Base-by-base conservation (phyloP, 2,888 invertebrate genomes). In the Muschampia plurimacula region DNA sequence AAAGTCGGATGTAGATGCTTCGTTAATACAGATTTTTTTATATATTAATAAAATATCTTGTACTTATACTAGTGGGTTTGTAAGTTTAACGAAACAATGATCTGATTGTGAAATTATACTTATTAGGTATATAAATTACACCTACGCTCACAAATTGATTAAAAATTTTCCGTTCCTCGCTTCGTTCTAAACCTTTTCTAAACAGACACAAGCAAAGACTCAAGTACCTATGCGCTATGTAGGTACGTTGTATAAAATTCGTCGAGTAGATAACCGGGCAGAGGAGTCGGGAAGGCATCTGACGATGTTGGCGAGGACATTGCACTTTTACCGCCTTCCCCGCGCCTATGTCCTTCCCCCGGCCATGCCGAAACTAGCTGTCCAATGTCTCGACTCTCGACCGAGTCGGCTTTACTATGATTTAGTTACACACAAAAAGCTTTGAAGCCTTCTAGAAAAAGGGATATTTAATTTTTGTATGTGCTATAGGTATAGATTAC, bases 281-380 rank as follows among this genome's bases (percentile, higher is more conserved):
- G 84, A 80, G 80, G 84, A 79, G 77, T 77, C 85, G 87, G 81
- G 85, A 86, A 87, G 89, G 88, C 92, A 92, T 91, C 89, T 86
- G 84, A 72, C 89, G 85, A 89, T 89, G 92, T 91, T 92, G 52
- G 84, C 91, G 93, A 94, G 93, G 93, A 22, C 22, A 92, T 94
- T 94, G 93, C 93, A 94, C 93, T 94, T 92, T 87, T 87, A 82
- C 79, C 83, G 71, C 84, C 82, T 77, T 83, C 79, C 81, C 82
- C 76, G 82, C 76, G 81, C 82, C 84, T 84, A 87, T 89, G 88
- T 89, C 90, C 91, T 89, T 86, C 88, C 88, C 89, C 87, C 81
- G 81, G 87, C 85, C 87, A 88, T 87, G 90, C 89, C 91, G 89
- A 91, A 89, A 89, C 90, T 90, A 84, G 90, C 92, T 90, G 89